phyloP scores from a whole-genome alignment of 2,113 vertebrate genomes.

The Dolichotis patagonum region DNA sequence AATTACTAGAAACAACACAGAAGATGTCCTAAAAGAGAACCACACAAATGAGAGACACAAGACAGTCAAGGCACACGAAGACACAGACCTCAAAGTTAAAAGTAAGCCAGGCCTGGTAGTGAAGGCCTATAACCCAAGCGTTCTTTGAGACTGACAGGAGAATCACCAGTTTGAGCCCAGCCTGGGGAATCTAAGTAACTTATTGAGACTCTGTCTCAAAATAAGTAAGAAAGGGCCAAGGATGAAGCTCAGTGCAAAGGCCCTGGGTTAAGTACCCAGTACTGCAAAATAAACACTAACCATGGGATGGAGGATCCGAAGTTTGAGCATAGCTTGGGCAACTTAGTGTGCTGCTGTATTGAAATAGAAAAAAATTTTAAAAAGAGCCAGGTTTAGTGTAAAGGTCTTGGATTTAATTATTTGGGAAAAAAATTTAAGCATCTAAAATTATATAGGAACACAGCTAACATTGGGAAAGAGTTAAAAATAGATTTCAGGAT shows the following conservation, averaged over 20 bases:
- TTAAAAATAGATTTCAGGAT: background rate
- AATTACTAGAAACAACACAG: background rate
- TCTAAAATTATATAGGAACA: background rate
- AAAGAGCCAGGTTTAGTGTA: background rate
- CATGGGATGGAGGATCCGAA: background rate
- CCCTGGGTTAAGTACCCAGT: too few relatives aligned
- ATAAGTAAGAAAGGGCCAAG: background rate
- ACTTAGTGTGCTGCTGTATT: background rate
- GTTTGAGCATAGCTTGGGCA: background rate
- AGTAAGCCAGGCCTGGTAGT: background rate
- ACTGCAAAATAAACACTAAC: background rate
- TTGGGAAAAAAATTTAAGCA: background rate
- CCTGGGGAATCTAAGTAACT: background rate
- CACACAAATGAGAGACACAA: background rate
- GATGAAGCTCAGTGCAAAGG: background rate
- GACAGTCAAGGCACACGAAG: conserved; percentile 3
- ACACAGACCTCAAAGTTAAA: background rate
- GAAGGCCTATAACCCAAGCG: background rate
- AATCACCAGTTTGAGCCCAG: background rate
- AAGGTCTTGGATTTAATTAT: background rate
- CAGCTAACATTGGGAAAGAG: background rate
- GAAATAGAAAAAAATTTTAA: background rate
- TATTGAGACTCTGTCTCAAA: background rate
- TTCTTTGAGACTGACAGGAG: background rate
- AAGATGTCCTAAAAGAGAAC: conserved; percentile 40